Base-by-base conservation (phyloP, 2,797 vertebrate genomes). In the Phoeniculus purpureus region DNA sequence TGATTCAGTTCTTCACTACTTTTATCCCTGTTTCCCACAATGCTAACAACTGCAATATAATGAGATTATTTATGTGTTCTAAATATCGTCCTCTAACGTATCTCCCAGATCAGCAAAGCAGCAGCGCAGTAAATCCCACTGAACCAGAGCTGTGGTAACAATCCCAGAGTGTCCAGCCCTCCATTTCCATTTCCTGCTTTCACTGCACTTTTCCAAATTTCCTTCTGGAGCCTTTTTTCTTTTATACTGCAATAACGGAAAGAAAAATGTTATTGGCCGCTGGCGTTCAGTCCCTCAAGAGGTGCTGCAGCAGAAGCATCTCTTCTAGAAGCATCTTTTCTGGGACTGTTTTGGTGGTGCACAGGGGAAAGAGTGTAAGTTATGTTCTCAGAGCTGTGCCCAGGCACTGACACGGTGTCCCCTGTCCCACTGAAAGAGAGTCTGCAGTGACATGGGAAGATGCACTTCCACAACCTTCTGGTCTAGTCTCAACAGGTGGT, bases 21-120 rank as follows among this genome's bases (percentile, higher is more conserved):
- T 94, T 94, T 85, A 92, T 70, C 66, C 58, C 26, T 67, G 54
- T 86, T 86, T 94, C 50, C 55, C 62, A 94, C 89, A 95, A 92
- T 61, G 25, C 32, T 89, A 91, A 81, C 62, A 90, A 62, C 87
- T 92, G 65, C 52, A 89, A 55, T 89, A 87, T 37, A 85, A 77
- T 10, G 6, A 83, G 22, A 71, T 93, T 95, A 95, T 95, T 95
- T 94, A 95, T 93, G 92, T 91, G 92, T 93, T 87, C 26, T 81
- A 92, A 94, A 93, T 85, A 86, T 66, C 40, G 45, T 80, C 45
- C 93, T 91, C 70, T 90, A 92, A 89, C 79, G 77, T 48, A 78
- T 92, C 84, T 83, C 92, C 58, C 90, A 92, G 89, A 50, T 68
- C 74, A 93, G 61, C 17, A 92, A 92, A 93, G 89, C 6, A 4